phyloP scores from a whole-genome alignment of 23 tunicate genomes.

The Botrylloides violaceus region DNA sequence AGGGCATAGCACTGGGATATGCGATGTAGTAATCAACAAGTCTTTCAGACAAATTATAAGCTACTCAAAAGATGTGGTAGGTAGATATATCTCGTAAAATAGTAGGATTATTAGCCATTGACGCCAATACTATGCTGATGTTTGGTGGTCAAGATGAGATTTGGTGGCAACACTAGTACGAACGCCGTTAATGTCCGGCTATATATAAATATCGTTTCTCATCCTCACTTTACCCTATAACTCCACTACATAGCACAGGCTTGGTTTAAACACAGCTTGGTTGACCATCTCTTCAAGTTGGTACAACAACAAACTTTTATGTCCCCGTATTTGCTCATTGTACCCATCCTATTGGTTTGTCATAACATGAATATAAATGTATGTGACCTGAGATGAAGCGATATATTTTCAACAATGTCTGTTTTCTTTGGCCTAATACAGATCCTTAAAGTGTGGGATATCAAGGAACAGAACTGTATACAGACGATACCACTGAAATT shows the following conservation, averaged over 20 bases:
- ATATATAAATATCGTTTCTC: no score
- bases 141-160: neutral
- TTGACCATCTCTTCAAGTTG: no score
- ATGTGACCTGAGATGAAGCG: neutral
- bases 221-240: no score
- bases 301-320: no score
- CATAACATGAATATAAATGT: neutral
- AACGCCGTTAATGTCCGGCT: no score
- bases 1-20: constrained; percentile 91
- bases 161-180: neutral
- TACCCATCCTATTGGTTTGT: neutral
- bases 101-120: neutral
- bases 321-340: neutral
- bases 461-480: constrained; percentile 72
- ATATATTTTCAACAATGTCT: no score
- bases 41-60: constrained; percentile 64
- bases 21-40: constrained; percentile 73
- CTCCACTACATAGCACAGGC: no score
- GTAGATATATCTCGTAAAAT: neutral
- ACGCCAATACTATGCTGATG: no score
- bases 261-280: no score
- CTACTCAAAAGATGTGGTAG: constrained; percentile 87
- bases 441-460: constrained; percentile 89
- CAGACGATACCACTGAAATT: constrained; percentile 83
- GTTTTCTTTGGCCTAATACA: neutral